These are phyloP conservation scores for Panzeria rudis DNA, from an alignment of 2,888 invertebrate species.

Conservation along the genomic window DNA sequence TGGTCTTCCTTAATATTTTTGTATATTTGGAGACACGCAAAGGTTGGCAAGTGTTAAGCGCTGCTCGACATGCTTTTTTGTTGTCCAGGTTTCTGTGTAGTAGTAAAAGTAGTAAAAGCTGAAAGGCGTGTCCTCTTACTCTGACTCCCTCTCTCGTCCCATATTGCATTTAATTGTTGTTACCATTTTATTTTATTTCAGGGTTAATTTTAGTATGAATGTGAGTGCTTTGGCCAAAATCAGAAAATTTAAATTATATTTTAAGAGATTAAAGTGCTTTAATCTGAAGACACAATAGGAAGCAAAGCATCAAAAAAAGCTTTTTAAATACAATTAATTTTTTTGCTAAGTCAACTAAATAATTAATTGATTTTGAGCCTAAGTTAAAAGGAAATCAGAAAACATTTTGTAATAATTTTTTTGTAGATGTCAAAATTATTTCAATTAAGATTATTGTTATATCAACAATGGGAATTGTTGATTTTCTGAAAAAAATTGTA, in stretches of 20 bases:
- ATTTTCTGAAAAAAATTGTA: no score
- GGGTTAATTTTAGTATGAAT: constrained; percentile 17
- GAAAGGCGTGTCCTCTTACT: constrained; percentile 66
- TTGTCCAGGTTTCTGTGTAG: constrained; percentile 38
- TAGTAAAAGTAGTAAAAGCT: constrained; percentile 24
- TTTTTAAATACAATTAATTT: no score
- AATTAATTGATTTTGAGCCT: no score
- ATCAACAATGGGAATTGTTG: no score
- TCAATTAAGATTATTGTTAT: no score
- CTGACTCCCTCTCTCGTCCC: background rate
- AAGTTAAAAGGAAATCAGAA: no score
- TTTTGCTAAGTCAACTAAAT: no score
- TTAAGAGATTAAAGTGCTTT: background rate
- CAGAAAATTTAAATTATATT: background rate
- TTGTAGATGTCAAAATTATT: no score
- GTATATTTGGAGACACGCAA: constrained; percentile 57
- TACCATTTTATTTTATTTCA: constrained; percentile 4
- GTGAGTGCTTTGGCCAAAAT: background rate
- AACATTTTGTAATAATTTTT: no score
- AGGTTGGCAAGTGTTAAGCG: constrained; percentile 65
- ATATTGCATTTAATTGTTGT: background rate
- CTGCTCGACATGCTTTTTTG: constrained; percentile 56
- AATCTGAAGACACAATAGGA: no score
- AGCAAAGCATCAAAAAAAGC: no score
- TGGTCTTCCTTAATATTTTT: constrained; percentile 19